Evolutionary conservation across 2,113 vertebrate genomes (phyloP).

Genomic region (Balaenoptera acutorostrata): DNA sequence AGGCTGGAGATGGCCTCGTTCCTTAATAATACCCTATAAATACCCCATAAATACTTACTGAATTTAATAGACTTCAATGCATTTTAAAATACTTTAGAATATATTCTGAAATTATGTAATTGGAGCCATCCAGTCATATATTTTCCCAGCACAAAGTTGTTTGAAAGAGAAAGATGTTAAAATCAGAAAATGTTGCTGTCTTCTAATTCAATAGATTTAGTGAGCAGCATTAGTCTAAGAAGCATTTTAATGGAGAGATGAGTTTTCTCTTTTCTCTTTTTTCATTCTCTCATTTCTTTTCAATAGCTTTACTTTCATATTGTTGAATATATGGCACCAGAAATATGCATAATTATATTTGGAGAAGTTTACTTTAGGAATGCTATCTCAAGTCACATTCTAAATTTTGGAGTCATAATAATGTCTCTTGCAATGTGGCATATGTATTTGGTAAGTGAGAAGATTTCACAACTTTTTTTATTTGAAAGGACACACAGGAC

Average conservation of each 20-base stretch:
- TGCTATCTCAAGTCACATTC: neutral
- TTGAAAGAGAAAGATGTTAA: neutral
- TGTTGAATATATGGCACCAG: neutral
- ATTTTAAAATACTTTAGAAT: neutral
- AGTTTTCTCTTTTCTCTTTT: neutral
- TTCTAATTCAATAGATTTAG: neutral
- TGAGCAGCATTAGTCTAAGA: neutral
- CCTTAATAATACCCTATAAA: neutral
- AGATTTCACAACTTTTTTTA: neutral
- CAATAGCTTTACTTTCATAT: neutral
- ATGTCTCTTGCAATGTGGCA: neutral
- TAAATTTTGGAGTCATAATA: neutral
- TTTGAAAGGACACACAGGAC: neutral
- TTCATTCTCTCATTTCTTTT: neutral
- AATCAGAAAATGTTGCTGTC: neutral
- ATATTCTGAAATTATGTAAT: neutral
- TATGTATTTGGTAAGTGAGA: neutral
- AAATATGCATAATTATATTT: neutral
- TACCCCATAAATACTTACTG: neutral
- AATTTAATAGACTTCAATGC: neutral
- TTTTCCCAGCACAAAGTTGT: neutral
- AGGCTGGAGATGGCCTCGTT: neutral
- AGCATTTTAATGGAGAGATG: neutral
- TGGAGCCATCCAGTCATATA: neutral
- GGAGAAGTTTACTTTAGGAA: neutral